A percentile compares a stretch with the other conserved stretches of the same genome.
phyloP scores from a whole-genome alignment of 2,888 invertebrate species.

The Lasiommata megera region DNA sequence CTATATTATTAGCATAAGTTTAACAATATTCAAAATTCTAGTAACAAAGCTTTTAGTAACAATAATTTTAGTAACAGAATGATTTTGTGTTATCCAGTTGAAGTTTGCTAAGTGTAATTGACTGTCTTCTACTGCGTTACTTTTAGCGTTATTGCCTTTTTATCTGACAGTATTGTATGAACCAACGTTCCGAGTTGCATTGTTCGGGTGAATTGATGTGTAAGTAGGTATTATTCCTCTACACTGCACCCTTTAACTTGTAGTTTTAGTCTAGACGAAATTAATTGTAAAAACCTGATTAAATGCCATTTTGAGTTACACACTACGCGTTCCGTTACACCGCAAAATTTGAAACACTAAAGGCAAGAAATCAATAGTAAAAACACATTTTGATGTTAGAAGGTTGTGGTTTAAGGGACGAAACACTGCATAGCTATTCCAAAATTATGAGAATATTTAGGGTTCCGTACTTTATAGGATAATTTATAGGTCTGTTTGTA shows the following conservation, averaged over 20 bases:
- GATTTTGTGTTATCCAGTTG: neutral
- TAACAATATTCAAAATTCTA: neutral
- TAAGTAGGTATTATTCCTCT: neutral
- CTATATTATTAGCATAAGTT: neutral
- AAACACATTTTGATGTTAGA: no score
- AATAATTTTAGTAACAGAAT: no score
- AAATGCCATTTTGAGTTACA: no score
- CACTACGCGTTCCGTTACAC: no score
- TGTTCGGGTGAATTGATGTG: neutral
- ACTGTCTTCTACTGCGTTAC: neutral
- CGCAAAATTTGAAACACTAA: no score
- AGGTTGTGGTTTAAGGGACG: no score
- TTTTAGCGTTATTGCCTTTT: conserved; percentile 1
- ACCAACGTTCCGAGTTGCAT: neutral
- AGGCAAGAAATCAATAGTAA: no score
- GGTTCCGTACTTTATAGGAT: no score
- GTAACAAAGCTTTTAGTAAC: no score
- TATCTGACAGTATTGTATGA: conserved; percentile 3
- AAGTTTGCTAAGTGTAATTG: neutral
- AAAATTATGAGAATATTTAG: no score
- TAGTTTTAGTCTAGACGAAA: conserved; percentile 4
- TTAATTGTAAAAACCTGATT: neutral
- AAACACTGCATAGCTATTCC: no score
- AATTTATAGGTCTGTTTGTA: no score
- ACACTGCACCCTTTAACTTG: neutral